Conservation (phyloP, 1,140 invertebrate genomes). For the Zaprionus africanus region DNA sequence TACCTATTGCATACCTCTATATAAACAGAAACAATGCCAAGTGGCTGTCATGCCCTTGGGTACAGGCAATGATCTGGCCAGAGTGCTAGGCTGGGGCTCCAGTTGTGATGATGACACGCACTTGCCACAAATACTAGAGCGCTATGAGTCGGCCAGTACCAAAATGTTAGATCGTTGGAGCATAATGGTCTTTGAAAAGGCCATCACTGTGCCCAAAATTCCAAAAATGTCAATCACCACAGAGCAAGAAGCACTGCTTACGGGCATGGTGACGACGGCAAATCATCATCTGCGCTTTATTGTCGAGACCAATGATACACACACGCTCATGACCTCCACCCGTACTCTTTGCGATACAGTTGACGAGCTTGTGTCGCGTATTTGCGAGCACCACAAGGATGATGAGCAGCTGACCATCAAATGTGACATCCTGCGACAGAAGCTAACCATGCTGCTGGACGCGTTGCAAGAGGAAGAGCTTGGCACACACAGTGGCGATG, state of each 20-base stretch:
- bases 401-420: constrained; percentile 88
- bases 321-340: constrained; percentile 90
- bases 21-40: constrained; percentile 93
- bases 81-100: constrained; percentile 97
- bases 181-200: constrained; percentile 95
- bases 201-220: constrained; percentile 86
- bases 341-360: constrained; percentile 93
- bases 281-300: constrained; percentile 94
- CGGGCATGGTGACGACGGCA: constrained; percentile 92
- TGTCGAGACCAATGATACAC: constrained; percentile 92
- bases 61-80: constrained; percentile 97
- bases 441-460: constrained; percentile 90
- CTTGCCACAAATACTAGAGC: constrained; percentile 94
- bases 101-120: constrained; percentile 98
- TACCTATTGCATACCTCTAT: background rate
- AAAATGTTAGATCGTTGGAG: constrained; percentile 98
- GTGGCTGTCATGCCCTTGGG: constrained; percentile 96
- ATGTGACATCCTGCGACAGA: constrained; percentile 91
- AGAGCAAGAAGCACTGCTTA: constrained; percentile 85
- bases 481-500: constrained; percentile 73
- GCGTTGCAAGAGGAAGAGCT: constrained; percentile 89
- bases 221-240: constrained; percentile 86
- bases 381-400: constrained; percentile 86
- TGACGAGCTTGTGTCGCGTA: constrained; percentile 90
- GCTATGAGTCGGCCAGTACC: constrained; percentile 96